Conservation (phyloP, 2,888 invertebrate species). For the Tupiocoris notatus region DNA sequence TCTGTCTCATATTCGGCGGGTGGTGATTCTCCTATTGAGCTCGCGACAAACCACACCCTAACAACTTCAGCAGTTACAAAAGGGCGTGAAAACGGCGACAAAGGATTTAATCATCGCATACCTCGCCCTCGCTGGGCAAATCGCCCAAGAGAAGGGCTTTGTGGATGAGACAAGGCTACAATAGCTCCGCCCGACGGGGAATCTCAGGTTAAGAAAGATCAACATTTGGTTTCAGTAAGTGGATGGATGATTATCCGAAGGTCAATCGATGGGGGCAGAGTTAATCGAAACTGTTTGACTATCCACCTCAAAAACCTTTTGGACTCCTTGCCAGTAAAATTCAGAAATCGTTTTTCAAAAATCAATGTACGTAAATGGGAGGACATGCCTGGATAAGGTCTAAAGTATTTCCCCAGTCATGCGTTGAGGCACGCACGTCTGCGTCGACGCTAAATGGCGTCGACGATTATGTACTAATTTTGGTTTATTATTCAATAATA, state of each 20-base stretch:
- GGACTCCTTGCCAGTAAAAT: too few relatives aligned
- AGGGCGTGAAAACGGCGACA: neutral
- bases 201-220: neutral
- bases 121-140: neutral
- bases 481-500: too few relatives aligned
- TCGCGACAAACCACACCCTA: neutral
- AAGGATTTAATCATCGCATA: neutral
- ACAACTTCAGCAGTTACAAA: neutral
- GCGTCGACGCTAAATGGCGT: too few relatives aligned
- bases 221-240: neutral
- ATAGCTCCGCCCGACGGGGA: neutral
- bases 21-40: neutral
- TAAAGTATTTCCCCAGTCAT: too few relatives aligned
- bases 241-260: neutral
- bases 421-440: too few relatives aligned
- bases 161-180: neutral
- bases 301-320: too few relatives aligned
- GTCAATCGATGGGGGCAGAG: too few relatives aligned
- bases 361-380: too few relatives aligned
- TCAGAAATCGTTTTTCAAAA: too few relatives aligned
- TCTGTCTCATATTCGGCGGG: neutral
- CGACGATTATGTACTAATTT: too few relatives aligned
- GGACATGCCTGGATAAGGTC: too few relatives aligned
- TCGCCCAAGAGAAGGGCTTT: neutral
- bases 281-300: too few relatives aligned